These are phyloP conservation scores for Neodiprion lecontei DNA, from an alignment of 1,140 invertebrate species.

Conservation along the genomic window DNA sequence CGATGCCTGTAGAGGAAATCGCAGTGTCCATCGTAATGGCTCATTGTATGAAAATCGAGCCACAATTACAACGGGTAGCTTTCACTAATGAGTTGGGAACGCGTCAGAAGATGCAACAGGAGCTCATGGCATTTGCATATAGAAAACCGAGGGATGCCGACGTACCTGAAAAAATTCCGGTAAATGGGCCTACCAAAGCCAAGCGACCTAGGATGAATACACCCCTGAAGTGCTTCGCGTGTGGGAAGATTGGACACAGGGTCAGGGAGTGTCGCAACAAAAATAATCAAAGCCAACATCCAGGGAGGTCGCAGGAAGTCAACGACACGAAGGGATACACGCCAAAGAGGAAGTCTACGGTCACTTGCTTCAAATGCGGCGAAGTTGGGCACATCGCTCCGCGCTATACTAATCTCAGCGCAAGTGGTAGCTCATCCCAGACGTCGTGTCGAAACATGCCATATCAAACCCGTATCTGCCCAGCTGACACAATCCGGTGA, in stretches of 20 bases:
- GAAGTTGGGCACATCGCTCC: conserved; percentile 14
- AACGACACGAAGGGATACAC: neutral
- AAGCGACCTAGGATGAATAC: neutral
- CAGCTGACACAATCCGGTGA: conserved; percentile 20
- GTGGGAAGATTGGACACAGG: conserved; percentile 14
- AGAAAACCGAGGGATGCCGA: neutral
- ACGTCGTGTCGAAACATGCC: conserved; percentile 7
- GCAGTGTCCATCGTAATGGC: conserved; percentile 24
- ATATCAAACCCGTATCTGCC: conserved; percentile 6
- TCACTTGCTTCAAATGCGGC: conserved; percentile 18
- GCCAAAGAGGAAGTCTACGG: neutral
- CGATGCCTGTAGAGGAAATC: conserved; percentile 20
- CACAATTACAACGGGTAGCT: conserved; percentile 18
- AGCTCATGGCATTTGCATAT: conserved; percentile 16
- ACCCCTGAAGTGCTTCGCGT: neutral
- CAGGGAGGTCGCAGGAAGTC: neutral
- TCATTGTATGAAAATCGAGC: conserved; percentile 23
- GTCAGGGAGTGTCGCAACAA: neutral
- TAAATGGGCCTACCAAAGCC: neutral
- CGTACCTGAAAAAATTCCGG: neutral
- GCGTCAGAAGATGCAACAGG: conserved; percentile 20
- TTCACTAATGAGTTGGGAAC: conserved; percentile 21
- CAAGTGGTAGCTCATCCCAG: neutral
- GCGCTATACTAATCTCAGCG: neutral
- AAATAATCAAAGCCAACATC: neutral